Evolutionary conservation across 2,888 invertebrate genomes (phyloP).

Genomic region (Acleris literana): DNA sequence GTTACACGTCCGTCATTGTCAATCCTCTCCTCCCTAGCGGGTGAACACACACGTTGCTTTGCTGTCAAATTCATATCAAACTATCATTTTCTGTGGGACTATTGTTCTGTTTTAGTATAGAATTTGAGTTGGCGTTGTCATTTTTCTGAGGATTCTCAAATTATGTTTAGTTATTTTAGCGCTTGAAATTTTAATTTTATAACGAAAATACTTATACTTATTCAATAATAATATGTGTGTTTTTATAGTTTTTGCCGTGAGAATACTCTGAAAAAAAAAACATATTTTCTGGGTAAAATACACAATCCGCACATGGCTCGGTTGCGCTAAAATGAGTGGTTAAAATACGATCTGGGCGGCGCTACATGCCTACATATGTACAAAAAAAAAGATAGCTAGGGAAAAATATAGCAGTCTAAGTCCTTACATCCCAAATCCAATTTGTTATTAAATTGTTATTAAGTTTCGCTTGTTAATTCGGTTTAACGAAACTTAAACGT

Average conservation of each 20-base stretch:
- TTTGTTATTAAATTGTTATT: slow-evolving; percentile 30
- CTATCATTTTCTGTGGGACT: background rate
- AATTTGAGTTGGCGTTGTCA: too few species aligned
- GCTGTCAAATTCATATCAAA: background rate
- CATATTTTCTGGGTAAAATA: too few species aligned
- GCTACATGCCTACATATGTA: background rate
- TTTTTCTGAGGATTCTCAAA: too few species aligned
- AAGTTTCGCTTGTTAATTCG: slow-evolving; percentile 38
- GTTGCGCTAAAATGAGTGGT: background rate
- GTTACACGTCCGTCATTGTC: slow-evolving; percentile 20
- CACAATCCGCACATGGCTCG: background rate
- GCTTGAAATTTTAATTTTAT: too few species aligned
- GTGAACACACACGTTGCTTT: slow-evolving; percentile 8
- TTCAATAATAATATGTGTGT: too few species aligned
- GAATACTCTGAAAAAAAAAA: too few species aligned
- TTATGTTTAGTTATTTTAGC: too few species aligned
- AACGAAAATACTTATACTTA: too few species aligned
- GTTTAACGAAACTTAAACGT: slow-evolving; percentile 57
- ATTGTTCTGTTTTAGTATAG: too few species aligned
- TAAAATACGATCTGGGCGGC: background rate
- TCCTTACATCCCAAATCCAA: slow-evolving; percentile 23
- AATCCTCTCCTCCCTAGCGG: slow-evolving; percentile 11
- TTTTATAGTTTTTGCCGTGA: too few species aligned
- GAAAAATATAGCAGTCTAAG: background rate
- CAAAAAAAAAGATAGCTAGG: too few species aligned